Conservation (phyloP, 37 sponge, comb jelly and placozoan genomes). For the Ianthella basta region DNA sequence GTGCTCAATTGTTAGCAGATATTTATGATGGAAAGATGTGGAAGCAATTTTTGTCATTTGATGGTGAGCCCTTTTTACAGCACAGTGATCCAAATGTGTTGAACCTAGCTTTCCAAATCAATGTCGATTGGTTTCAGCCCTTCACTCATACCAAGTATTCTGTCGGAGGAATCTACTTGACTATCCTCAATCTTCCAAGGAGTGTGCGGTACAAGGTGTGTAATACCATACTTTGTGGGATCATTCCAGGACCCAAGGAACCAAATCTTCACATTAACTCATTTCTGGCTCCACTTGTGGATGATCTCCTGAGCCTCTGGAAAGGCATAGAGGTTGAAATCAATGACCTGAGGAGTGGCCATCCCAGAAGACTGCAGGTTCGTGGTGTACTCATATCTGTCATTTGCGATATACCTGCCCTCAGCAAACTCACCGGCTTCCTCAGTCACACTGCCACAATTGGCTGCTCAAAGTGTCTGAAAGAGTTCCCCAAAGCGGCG, state of each 20-base stretch:
- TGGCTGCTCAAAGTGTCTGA: slow-evolving; percentile 69
- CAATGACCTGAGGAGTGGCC: too few relatives aligned
- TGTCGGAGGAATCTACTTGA: slow-evolving; percentile 57
- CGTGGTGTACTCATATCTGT: slow-evolving; percentile 34
- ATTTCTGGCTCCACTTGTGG: slow-evolving; percentile 42
- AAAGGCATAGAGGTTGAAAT: slow-evolving; percentile 12
- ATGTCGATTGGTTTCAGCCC: slow-evolving; percentile 70
- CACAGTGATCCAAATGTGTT: background rate
- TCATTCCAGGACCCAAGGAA: slow-evolving; percentile 59
- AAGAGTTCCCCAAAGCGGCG: slow-evolving; percentile 27
- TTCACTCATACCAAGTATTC: slow-evolving; percentile 44
- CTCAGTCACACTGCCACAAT: slow-evolving; percentile 18
- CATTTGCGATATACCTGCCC: slow-evolving; percentile 50
- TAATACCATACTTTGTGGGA: slow-evolving; percentile 52
- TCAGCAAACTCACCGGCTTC: slow-evolving; percentile 55
- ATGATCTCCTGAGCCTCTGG: slow-evolving; percentile 32
- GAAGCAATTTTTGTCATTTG: slow-evolving; percentile 24
- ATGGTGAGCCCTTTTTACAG: slow-evolving; percentile 1
- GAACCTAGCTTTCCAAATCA: slow-evolving; percentile 50
- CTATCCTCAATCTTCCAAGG: slow-evolving; percentile 55
- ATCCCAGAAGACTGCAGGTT: background rate
- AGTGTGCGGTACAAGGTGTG: slow-evolving; percentile 33
- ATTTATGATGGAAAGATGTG: slow-evolving; percentile 59
- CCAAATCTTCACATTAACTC: slow-evolving; percentile 36
- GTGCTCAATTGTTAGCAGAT: slow-evolving; percentile 17